These are phyloP conservation scores for Platycheirus rosarum DNA, from an alignment of 2,888 invertebrate species.

Conservation along the genomic window DNA sequence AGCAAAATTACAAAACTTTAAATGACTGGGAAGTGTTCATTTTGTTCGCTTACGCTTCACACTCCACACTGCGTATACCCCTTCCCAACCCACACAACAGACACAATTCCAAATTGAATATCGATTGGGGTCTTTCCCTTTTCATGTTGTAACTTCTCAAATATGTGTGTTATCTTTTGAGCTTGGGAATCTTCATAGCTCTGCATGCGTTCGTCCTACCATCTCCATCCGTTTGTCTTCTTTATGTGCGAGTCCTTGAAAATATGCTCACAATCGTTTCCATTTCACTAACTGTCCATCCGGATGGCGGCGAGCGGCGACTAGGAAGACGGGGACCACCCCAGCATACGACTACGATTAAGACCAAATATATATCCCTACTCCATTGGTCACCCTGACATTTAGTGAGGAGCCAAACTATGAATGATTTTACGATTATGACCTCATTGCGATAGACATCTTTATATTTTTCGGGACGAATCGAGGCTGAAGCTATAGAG, in stretches of 20 bases:
- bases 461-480: background rate
- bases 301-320: background rate
- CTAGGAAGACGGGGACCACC: slow-evolving; percentile 6
- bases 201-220: background rate
- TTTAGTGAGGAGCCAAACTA: slow-evolving; percentile 50
- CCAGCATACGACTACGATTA: slow-evolving; percentile 12
- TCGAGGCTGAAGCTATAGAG: slow-evolving; percentile 7
- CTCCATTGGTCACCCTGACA: slow-evolving; percentile 56
- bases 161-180: slow-evolving; percentile 38
- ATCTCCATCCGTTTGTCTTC: too few species aligned
- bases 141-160: slow-evolving; percentile 46
- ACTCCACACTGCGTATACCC: background rate
- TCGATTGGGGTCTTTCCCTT: slow-evolving; percentile 47
- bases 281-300: slow-evolving; percentile 52
- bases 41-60: background rate
- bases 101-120: slow-evolving; percentile 64
- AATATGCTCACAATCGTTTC: slow-evolving; percentile 55
- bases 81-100: background rate
- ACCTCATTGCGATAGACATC: slow-evolving; percentile 53
- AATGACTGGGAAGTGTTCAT: slow-evolving; percentile 52
- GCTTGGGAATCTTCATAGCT: background rate
- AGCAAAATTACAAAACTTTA: slow-evolving; percentile 70
- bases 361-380: slow-evolving; percentile 13
- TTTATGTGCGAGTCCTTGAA: slow-evolving; percentile 50
- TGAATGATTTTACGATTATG: slow-evolving; percentile 69